A percentile compares a stretch with the other conserved stretches of the same genome.
phyloP scores from a whole-genome alignment of 2,113 vertebrate genomes.

The Poeciliopsis turrubarensis region DNA sequence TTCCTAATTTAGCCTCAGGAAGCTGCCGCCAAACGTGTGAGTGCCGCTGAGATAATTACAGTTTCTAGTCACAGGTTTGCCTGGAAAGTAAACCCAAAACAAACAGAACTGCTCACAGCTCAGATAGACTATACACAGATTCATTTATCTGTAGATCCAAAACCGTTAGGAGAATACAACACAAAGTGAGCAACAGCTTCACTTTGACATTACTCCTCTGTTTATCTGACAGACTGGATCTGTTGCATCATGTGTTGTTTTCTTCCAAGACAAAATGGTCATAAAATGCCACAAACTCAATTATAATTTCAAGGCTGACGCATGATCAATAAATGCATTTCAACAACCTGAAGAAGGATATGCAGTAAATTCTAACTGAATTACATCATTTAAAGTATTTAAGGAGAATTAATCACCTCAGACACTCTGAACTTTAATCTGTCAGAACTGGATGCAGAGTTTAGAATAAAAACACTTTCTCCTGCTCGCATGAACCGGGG shows the following conservation, averaged over 20 bases:
- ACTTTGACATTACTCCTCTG: neutral
- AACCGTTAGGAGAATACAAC: neutral
- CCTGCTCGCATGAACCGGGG: neutral
- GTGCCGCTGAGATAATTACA: slow-evolving; percentile 50
- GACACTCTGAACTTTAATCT: slow-evolving; percentile 9
- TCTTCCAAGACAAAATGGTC: neutral
- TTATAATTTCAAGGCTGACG: no score
- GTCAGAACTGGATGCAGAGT: slow-evolving; percentile 15
- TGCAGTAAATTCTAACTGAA: neutral
- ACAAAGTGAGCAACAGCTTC: neutral
- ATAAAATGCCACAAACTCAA: neutral
- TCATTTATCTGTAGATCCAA: slow-evolving; percentile 1
- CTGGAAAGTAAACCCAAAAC: neutral
- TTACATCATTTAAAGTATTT: neutral
- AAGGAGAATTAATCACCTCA: slow-evolving; percentile 12
- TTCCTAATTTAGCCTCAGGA: slow-evolving; percentile 55
- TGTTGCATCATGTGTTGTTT: neutral
- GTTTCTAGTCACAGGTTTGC: neutral
- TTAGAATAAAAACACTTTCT: slow-evolving; percentile 16
- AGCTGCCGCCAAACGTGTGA: slow-evolving; percentile 58
- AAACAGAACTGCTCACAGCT: neutral
- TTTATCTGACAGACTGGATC: neutral
- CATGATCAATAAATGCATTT: neutral
- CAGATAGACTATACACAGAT: neutral
- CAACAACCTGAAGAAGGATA: neutral